Evolutionary conservation across 2,113 vertebrate genomes (phyloP).

Genomic region (Vombatus ursinus): DNA sequence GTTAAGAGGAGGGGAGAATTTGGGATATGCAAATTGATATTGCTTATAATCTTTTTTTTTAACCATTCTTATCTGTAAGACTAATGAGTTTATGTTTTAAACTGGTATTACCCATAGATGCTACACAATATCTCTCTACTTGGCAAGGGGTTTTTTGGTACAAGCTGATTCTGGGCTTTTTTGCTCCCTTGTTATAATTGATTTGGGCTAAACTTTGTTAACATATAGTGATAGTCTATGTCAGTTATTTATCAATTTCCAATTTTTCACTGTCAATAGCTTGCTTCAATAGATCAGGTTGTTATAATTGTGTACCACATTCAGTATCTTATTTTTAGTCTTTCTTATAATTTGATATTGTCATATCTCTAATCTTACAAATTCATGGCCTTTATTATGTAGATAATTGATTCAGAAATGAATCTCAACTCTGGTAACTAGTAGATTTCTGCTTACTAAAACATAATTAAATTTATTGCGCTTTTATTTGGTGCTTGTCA

Average conservation of each 20-base stretch:
- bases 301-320: background rate
- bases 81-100: background rate
- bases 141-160: background rate
- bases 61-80: background rate
- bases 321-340: background rate
- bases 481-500: background rate
- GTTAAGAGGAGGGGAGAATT: background rate
- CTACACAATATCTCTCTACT: background rate
- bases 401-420: background rate
- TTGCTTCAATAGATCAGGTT: background rate
- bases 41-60: background rate
- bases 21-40: background rate
- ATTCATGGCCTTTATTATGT: background rate
- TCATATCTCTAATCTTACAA: background rate
- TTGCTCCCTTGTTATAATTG: background rate
- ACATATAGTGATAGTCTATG: background rate
- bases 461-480: background rate
- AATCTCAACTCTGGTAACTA: background rate
- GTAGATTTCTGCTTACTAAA: background rate
- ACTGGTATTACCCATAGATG: background rate
- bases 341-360: background rate
- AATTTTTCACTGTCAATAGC: background rate
- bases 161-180: background rate
- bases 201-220: background rate
- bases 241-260: background rate